phyloP scores from a whole-genome alignment of 2,797 vertebrate species.

The Anguilla megastoma region DNA sequence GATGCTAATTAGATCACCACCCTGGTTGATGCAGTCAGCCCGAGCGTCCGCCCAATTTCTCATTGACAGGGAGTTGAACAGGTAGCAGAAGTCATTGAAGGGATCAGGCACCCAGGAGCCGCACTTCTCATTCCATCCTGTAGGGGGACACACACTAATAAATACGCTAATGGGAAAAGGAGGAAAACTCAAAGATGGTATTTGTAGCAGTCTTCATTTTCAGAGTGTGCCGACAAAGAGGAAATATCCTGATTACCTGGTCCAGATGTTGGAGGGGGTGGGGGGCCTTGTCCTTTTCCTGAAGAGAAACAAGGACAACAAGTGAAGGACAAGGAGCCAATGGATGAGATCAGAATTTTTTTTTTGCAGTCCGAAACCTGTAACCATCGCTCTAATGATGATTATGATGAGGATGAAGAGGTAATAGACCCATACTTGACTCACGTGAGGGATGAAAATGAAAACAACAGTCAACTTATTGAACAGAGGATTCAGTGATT shows the following conservation, averaged over 20 bases:
- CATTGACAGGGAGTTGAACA: constrained; percentile 66
- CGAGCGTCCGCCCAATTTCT: constrained; percentile 74
- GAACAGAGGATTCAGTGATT: neutral
- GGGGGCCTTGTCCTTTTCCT: constrained; percentile 73
- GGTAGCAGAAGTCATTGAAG: constrained; percentile 77
- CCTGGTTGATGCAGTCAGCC: constrained; percentile 74
- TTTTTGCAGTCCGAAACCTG: neutral
- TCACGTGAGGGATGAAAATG: neutral
- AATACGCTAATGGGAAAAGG: neutral
- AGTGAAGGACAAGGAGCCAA: neutral
- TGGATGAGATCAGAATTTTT: neutral
- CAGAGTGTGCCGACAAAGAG: neutral
- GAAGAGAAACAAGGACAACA: constrained; percentile 2
- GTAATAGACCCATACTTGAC: too few species aligned
- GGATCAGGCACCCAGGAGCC: constrained; percentile 71
- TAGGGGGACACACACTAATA: constrained; percentile 7
- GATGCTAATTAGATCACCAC: constrained; percentile 74
- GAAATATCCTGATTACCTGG: constrained; percentile 63
- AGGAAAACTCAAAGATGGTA: neutral
- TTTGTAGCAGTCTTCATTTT: neutral
- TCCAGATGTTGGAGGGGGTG: constrained; percentile 73
- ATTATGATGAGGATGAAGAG: neutral
- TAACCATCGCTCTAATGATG: neutral
- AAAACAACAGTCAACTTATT: neutral
- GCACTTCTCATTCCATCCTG: constrained; percentile 77